Conservation (phyloP, 2,888 invertebrate genomes). For the Lasioglossum leucozonium region DNA sequence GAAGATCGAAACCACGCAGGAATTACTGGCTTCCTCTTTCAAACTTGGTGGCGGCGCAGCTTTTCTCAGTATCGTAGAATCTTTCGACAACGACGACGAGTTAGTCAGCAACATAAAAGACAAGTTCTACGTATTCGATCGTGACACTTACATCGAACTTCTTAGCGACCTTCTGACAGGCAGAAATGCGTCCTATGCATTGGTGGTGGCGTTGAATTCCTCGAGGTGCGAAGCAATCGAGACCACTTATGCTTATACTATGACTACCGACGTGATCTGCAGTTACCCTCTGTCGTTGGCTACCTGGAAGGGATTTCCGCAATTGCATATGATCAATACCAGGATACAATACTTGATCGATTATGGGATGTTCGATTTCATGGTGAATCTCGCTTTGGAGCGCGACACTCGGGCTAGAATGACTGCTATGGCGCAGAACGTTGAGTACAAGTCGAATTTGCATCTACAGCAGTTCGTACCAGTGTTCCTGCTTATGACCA, state of each 20-base stretch:
- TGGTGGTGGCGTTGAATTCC: slow-evolving; percentile 74
- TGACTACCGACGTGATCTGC: slow-evolving; percentile 70
- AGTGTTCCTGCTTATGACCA: slow-evolving; percentile 71
- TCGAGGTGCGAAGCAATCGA: slow-evolving; percentile 46
- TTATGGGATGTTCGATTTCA: slow-evolving; percentile 68
- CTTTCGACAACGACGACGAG: slow-evolving; percentile 85
- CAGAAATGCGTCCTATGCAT: slow-evolving; percentile 67
- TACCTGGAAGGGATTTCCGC: slow-evolving; percentile 75
- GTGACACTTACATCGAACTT: slow-evolving; percentile 56
- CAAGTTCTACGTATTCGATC: slow-evolving; percentile 64
- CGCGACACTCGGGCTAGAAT: not conserved
- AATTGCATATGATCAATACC: slow-evolving; percentile 66
- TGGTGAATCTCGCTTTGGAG: not conserved
- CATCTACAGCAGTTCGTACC: slow-evolving; percentile 68
- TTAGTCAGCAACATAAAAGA: slow-evolving; percentile 73
- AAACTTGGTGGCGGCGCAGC: slow-evolving; percentile 64
- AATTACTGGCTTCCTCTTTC: slow-evolving; percentile 71
- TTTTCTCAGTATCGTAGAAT: slow-evolving; percentile 69
- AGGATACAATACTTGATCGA: slow-evolving; percentile 68
- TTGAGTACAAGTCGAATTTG: slow-evolving; percentile 39
- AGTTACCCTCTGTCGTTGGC: slow-evolving; percentile 76
- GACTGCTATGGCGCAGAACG: not conserved
- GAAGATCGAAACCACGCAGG: slow-evolving; percentile 71
- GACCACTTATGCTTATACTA: slow-evolving; percentile 60
- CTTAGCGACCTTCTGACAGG: slow-evolving; percentile 70